phyloP scores from a whole-genome alignment of 2,888 invertebrate genomes.

The Hyalella azteca region DNA sequence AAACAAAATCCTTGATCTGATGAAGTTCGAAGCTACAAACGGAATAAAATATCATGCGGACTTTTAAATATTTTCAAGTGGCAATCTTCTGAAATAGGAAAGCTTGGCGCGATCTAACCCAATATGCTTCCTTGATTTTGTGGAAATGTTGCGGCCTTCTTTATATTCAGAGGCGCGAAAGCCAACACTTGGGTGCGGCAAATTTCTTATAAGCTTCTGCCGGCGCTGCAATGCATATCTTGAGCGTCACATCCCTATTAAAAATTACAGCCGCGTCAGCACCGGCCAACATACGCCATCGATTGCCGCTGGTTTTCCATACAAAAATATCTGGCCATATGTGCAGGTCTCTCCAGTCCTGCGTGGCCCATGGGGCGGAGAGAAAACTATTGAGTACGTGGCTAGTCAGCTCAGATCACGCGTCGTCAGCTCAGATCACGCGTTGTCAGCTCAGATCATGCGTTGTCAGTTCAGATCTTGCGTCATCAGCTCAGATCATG shows the following conservation, averaged over 20 bases:
- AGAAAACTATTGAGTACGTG: not conserved
- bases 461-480: not conserved
- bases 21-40: no score
- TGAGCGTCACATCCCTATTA: not conserved
- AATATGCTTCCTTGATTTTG: not conserved
- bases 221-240: not conserved
- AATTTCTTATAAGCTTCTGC: not conserved
- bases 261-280: no score
- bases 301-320: no score
- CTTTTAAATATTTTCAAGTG: not conserved
- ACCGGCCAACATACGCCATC: not conserved
- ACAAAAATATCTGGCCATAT: not conserved
- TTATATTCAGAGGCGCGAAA: not conserved
- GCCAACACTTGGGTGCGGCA: not conserved
- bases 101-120: conserved; percentile 4
- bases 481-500: not conserved
- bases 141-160: not conserved
- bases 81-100: not conserved
- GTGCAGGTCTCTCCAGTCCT: not conserved
- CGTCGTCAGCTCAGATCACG: no score
- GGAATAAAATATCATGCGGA: no score
- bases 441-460: no score
- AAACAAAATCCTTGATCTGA: no score
- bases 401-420: not conserved
- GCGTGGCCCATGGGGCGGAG: not conserved